Base-by-base conservation (phyloP, 2,888 invertebrate species). In the Pterobdella sp. region DNA sequence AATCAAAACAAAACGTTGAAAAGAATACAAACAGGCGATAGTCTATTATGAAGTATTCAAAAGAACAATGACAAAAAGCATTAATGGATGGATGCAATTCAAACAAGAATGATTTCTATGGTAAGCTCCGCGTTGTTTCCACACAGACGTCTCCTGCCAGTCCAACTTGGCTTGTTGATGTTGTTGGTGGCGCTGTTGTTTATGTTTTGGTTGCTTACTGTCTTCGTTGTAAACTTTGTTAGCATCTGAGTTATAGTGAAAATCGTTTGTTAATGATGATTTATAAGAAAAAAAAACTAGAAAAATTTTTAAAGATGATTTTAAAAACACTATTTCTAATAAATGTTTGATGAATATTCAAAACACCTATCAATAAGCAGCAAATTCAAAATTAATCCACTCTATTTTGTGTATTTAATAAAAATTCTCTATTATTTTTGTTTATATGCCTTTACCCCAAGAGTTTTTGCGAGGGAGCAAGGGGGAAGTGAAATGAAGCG, bases 401-500 rank as follows among this genome's bases (percentile, higher is more conserved):
- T n/a, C n/a, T n/a, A n/a, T n/a, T n/a, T n/a, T n/a, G n/a, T n/a
- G n/a, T n/a, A n/a, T n/a, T n/a, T n/a, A n/a, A n/a, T n/a, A n/a
- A n/a, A n/a, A n/a, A n/a, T n/a, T n/a, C n/a, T n/a, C n/a, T n/a
- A n/a, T n/a, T n/a, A n/a, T n/a, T n/a, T n/a, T n/a, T n/a, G n/a
- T n/a, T n/a, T n/a, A n/a, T n/a, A n/a, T n/a, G n/a, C n/a, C n/a
- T n/a, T n/a, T n/a, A n/a, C n/a, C n/a, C n/a, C n/a, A n/a, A n/a
- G n/a, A n/a, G n/a, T 63, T 10, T 7, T 68, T 22, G 29, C 37
- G 68, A 22, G 71, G 74, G 26, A 74, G 73, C 10, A 74, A 42
- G 1, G 76, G 76, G 0, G 76, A 71, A 14, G 71, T 76, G 72
- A 76, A 75, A 49, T 75, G 74, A 18, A 76, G 56, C 35, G 73